Base-by-base conservation (phyloP, 1,140 invertebrate genomes). In the Bombyx mandarina region DNA sequence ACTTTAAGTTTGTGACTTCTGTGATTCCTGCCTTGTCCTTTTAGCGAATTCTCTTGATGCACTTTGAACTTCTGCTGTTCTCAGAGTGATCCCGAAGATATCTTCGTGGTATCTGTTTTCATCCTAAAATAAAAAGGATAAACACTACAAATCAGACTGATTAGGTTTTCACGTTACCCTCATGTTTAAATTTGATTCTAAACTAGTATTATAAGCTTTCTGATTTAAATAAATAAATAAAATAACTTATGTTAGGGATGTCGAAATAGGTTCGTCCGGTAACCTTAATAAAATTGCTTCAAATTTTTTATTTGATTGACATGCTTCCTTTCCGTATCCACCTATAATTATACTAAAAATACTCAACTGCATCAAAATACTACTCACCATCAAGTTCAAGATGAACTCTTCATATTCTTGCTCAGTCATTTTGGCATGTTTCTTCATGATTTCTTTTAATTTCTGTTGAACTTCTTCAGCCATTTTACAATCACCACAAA, bases 401-500 rank as follows among this genome's bases (percentile, higher is more conserved):
- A 98, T 92, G 72, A 93, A 96, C 64, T 91, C 93, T 75, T 96
- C 94, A 7, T 95, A 94, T 87, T 97, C 92, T 58, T 92, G 90
- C 46, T 94, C 92, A 6, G 89, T 90, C 90, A 96, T 92, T 63
- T 91, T 88, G 18, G 95, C 95, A 66, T 94, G 91, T 57, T 91
- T 91, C 75, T 94, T 93, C 66, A 99, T 93, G 64, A 99, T 96
- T 63, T 92, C 90, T 77, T 95, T 94, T 45, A 99, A 85, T 44
- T 95, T 98, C 73, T 96, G 94, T 82, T 97, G 96, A 7, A 99
- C 98, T 87, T 98, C 95, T 82, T 98, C 95, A 0, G 98, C 98
- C 98, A 99, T 99, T 63, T 97, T 99, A 70, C 97, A 97, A 81
- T 99, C 98, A 49, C 97, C 97, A 78, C 97, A 99, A 1, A 99